Percentiles rank a stretch among this genome's conserved stretches.
Conservation (phyloP, 2,888 invertebrate genomes). For the Dorcus hopei region DNA sequence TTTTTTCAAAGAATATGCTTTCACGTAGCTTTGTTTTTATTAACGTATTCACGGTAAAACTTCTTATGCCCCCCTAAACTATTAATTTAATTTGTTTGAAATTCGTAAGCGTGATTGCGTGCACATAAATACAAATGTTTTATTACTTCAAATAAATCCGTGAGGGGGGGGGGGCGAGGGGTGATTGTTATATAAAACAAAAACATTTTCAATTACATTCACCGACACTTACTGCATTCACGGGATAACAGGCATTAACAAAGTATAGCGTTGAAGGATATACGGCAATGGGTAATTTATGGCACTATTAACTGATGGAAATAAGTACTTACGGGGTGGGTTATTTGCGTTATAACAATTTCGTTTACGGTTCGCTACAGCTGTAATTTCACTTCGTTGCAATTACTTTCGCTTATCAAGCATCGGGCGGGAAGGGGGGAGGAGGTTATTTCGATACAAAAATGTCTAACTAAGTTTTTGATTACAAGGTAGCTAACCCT, state of each 20-base stretch:
- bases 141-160: too few relatives aligned
- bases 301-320: not conserved
- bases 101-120: too few relatives aligned
- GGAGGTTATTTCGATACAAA: not conserved
- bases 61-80: too few relatives aligned
- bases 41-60: too few relatives aligned
- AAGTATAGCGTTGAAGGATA: not conserved
- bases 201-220: too few relatives aligned
- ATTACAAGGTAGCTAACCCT: not conserved
- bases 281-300: constrained; percentile 1
- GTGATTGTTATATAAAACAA: too few relatives aligned
- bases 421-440: not conserved
- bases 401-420: constrained; percentile 1
- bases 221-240: too few relatives aligned
- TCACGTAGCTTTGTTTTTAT: too few relatives aligned
- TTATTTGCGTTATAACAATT: constrained; percentile 1
- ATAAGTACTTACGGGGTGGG: not conserved
- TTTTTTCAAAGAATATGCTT: too few relatives aligned
- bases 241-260: not conserved
- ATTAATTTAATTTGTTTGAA: too few relatives aligned
- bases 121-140: too few relatives aligned
- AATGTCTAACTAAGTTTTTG: not conserved
- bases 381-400: constrained; percentile 3
- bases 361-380: constrained; percentile 2
- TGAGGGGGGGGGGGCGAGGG: too few relatives aligned